Conservation (phyloP, 2,888 invertebrate species). For the Ochropacha duplaris region DNA sequence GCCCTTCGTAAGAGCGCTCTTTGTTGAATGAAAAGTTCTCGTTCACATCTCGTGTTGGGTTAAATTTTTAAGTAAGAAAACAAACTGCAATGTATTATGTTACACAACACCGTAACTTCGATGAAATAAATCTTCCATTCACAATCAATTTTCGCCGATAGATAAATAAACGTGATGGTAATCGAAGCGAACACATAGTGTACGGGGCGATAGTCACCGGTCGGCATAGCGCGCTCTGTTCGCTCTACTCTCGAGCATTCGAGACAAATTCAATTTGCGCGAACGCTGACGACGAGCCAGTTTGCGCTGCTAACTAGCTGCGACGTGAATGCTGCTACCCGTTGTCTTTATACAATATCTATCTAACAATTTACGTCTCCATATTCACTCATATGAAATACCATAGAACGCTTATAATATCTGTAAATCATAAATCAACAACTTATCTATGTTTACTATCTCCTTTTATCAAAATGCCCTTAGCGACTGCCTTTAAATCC, state of each 20-base stretch:
- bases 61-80: neutral
- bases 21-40: too few relatives aligned
- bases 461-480: neutral
- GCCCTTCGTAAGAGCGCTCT: neutral
- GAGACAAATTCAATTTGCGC: constrained; percentile 79
- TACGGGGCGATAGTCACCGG: constrained; percentile 27
- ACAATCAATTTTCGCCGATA: neutral
- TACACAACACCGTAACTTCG: neutral
- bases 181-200: constrained; percentile 35
- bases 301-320: constrained; percentile 79
- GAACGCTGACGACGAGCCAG: constrained; percentile 73
- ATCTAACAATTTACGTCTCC: constrained; percentile 48
- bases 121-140: neutral
- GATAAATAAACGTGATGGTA: constrained; percentile 20
- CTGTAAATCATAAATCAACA: neutral
- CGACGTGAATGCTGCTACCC: constrained; percentile 70
- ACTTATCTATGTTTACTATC: neutral
- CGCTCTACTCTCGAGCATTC: constrained; percentile 54
- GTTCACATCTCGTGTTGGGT: too few relatives aligned
- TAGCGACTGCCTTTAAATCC: constrained; percentile 37
- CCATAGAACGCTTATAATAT: neutral
- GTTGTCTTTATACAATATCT: constrained; percentile 64
- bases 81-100: neutral
- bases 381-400: constrained; percentile 24
- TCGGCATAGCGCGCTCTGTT: constrained; percentile 27